A percentile compares a stretch with the other conserved stretches of the same genome.
Evolutionary conservation across 1,140 invertebrate species (phyloP).

Genomic region (Palaemon carinicauda): DNA sequence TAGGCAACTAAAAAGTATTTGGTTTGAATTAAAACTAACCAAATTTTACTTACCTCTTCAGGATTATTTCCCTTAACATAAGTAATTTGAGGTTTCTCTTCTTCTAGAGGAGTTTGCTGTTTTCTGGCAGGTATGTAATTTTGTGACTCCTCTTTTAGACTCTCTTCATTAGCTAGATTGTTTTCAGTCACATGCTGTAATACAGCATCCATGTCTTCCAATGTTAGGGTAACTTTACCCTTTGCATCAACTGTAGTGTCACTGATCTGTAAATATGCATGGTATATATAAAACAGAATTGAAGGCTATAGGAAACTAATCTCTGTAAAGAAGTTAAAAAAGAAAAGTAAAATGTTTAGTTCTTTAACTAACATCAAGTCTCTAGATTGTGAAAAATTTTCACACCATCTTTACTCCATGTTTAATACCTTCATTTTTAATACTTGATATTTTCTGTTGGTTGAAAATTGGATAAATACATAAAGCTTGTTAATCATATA

Average conservation of each 20-base stretch:
- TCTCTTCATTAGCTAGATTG: background rate
- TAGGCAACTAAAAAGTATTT: too few relatives aligned
- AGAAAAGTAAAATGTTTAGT: too few relatives aligned
- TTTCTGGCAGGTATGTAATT: background rate
- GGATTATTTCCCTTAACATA: background rate
- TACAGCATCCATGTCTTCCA: slow-evolving; percentile 25
- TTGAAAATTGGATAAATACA: too few relatives aligned
- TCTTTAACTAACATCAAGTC: too few relatives aligned
- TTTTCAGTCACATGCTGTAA: slow-evolving; percentile 22
- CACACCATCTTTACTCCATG: too few relatives aligned
- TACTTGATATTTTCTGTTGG: too few relatives aligned
- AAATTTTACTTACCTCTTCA: slow-evolving; percentile 21
- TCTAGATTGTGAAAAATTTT: too few relatives aligned
- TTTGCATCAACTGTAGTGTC: background rate
- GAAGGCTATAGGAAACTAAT: background rate
- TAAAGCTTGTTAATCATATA: too few relatives aligned
- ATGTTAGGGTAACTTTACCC: slow-evolving; percentile 1
- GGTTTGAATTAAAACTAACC: too few relatives aligned
- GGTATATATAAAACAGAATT: background rate
- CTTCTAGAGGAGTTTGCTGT: background rate
- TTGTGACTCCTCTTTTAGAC: background rate
- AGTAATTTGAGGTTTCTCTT: background rate
- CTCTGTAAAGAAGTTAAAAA: too few relatives aligned
- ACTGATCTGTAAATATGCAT: background rate
- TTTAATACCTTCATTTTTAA: too few relatives aligned